Conservation (phyloP, 2,797 vertebrate species). For the Danio choprae region DNA sequence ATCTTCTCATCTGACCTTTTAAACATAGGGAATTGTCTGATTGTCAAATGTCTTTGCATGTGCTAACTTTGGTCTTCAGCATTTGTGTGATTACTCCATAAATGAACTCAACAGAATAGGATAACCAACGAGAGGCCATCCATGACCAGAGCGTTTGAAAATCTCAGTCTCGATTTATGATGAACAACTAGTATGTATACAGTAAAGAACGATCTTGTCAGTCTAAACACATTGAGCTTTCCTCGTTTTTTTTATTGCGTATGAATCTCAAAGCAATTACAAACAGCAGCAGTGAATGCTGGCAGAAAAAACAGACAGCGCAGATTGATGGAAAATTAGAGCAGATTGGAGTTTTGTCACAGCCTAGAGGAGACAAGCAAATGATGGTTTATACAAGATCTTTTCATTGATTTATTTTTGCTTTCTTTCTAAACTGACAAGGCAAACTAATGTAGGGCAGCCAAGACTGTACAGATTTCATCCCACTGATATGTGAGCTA, state of each 20-base stretch:
- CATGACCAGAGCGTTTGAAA: too few species aligned
- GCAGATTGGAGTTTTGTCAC: background rate
- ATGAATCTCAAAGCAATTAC: background rate
- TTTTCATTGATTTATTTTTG: background rate
- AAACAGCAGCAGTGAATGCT: background rate
- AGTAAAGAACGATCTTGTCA: background rate
- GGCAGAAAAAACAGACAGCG: background rate
- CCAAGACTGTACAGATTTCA: background rate
- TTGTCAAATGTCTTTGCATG: too few species aligned
- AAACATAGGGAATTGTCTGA: too few species aligned
- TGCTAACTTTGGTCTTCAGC: too few species aligned
- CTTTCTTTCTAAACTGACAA: constrained; percentile 11
- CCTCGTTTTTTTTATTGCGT: background rate
- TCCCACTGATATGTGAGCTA: background rate
- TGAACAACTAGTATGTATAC: too few species aligned
- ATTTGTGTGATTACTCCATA: too few species aligned
- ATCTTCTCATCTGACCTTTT: too few species aligned
- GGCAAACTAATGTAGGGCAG: background rate
- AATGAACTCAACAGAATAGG: too few species aligned
- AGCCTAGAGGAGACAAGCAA: background rate
- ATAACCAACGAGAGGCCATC: too few species aligned
- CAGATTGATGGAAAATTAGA: constrained; percentile 11
- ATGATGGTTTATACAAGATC: background rate
- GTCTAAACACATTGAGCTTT: background rate
- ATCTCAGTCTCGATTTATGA: too few species aligned